These are phyloP conservation scores for Coecobrya sp. DNA, from an alignment of 2,888 invertebrate genomes.

Conservation along the genomic window DNA sequence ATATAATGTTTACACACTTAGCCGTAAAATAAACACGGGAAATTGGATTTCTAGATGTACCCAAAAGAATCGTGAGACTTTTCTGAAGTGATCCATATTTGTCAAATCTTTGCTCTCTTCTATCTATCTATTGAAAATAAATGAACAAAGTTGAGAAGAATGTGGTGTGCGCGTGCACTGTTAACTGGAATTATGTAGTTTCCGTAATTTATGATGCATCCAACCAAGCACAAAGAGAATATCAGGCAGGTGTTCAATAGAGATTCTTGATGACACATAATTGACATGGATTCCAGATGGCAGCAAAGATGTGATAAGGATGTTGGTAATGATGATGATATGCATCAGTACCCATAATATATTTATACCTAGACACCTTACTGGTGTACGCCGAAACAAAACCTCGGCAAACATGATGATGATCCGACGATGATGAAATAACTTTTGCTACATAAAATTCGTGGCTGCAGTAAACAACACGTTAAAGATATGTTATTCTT, in stretches of 20 bases:
- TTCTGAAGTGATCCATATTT: constrained; percentile 9
- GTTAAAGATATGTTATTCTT: background rate
- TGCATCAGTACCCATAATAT: constrained; percentile 68
- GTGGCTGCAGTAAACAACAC: constrained; percentile 35
- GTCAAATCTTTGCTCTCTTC: constrained; percentile 29
- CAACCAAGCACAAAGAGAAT: constrained; percentile 33
- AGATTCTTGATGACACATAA: constrained; percentile 59
- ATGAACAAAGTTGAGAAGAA: background rate
- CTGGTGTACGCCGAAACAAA: background rate
- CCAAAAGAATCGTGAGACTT: background rate
- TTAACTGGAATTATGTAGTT: background rate
- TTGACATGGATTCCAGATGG: constrained; percentile 65
- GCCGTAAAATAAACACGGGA: constrained; percentile 18
- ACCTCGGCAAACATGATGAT: background rate
- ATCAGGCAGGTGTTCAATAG: constrained; percentile 73
- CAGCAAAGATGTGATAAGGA: background rate
- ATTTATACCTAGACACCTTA: background rate
- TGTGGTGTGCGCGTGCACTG: background rate
- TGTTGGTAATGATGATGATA: constrained; percentile 44
- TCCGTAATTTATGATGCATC: constrained; percentile 49
- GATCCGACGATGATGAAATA: constrained; percentile 40
- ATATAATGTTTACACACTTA: constrained; percentile 14
- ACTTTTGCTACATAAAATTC: constrained; percentile 13
- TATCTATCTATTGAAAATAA: background rate
- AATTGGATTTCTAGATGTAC: background rate